A percentile compares a stretch with the other conserved stretches of the same genome.
Conservation (phyloP, 2,797 vertebrate species). For the Microctenopoma steveboyesi region DNA sequence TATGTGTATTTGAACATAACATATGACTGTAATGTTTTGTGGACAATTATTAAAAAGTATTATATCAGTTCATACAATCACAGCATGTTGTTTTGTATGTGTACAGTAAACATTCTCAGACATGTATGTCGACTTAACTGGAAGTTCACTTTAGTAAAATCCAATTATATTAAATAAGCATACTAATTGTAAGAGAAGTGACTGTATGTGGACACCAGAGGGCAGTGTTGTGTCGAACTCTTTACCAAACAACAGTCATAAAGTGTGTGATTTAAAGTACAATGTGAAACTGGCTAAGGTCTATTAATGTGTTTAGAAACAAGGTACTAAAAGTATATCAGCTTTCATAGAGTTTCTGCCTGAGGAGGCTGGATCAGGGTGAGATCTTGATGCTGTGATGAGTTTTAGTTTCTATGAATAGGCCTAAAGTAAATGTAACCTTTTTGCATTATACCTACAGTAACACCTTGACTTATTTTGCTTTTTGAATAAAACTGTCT, state of each 20-base stretch:
- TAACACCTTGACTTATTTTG: too few species aligned
- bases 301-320: background rate
- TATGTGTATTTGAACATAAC: background rate
- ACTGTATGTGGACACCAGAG: constrained; percentile 44
- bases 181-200: background rate
- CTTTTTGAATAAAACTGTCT: too few species aligned
- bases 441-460: too few species aligned
- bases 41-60: background rate
- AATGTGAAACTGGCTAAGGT: background rate
- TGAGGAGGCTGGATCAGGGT: background rate
- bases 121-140: background rate
- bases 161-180: too few species aligned
- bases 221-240: constrained; percentile 50
- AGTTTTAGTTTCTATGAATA: too few species aligned
- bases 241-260: background rate
- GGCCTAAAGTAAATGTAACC: too few species aligned
- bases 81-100: background rate
- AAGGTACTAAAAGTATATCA: background rate
- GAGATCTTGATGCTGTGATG: too few species aligned
- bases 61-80: background rate
- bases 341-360: background rate
- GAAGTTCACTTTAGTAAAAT: background rate
- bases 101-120: background rate
- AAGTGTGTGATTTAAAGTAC: background rate
- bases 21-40: too few species aligned